Conservation (phyloP, 1,140 invertebrate species). For the Charaxes varanes region DNA sequence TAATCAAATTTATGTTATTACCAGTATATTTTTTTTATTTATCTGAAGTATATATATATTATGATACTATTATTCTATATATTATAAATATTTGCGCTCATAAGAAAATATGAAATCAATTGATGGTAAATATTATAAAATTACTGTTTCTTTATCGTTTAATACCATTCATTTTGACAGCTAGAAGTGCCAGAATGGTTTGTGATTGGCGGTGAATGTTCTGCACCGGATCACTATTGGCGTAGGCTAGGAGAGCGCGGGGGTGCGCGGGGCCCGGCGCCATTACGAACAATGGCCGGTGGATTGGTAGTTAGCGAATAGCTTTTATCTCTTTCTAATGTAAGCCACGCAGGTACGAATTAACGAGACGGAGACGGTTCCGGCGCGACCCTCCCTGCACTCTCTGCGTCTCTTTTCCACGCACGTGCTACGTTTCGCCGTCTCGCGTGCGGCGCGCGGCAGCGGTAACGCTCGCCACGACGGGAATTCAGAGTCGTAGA, state of each 20-base stretch:
- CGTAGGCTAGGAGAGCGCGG: conserved; percentile 55
- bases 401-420: conserved; percentile 45
- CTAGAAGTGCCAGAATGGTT: conserved; percentile 72
- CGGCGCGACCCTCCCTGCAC: conserved; percentile 33
- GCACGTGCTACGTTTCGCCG: conserved; percentile 40
- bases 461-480: conserved; percentile 67
- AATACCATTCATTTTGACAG: conserved; percentile 66
- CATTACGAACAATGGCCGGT: conserved; percentile 68
- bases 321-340: conserved; percentile 73
- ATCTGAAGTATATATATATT: no score
- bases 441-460: conserved; percentile 62
- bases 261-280: conserved; percentile 58
- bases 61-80: no score
- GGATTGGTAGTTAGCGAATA: conserved; percentile 66
- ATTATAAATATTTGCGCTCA: no score
- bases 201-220: conserved; percentile 73
- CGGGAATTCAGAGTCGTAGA: conserved; percentile 71
- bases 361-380: conserved; percentile 69
- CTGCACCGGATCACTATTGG: conserved; percentile 71
- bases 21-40: no score
- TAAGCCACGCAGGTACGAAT: conserved; percentile 65
- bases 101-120: neutral
- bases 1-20: no score
- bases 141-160: conserved; percentile 45
- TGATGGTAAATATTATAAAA: conserved; percentile 13